Percentiles rank a stretch among this genome's conserved stretches.
Evolutionary conservation across 2,888 invertebrate species (phyloP).

Genomic region (Latheticus oryzae): DNA sequence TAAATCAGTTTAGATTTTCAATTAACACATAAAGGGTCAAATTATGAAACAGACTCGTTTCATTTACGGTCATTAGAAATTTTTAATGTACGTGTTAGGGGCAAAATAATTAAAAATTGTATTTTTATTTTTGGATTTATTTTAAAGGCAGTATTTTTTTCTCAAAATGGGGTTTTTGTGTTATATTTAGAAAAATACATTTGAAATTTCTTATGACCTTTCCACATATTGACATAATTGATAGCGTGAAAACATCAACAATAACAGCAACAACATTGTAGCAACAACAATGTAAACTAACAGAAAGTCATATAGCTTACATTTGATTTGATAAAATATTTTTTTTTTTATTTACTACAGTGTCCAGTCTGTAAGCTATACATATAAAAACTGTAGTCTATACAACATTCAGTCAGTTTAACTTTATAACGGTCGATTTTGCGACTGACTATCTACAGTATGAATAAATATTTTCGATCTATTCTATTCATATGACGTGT

Average conservation of each 20-base stretch:
- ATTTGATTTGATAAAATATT: conserved; percentile 23
- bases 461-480: conserved; percentile 39
- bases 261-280: conserved; percentile 65
- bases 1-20: too few species aligned
- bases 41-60: conserved; percentile 14
- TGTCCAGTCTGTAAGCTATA: conserved; percentile 6
- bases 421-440: conserved; percentile 41
- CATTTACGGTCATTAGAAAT: conserved; percentile 30
- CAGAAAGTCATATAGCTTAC: conserved; percentile 53
- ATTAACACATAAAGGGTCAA: conserved; percentile 3
- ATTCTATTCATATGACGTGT: conserved; percentile 29
- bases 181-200: conserved; percentile 5
- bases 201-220: conserved; percentile 32
- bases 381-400: conserved; percentile 24
- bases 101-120: conserved; percentile 6
- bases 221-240: conserved; percentile 38
- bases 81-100: conserved; percentile 14
- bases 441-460: conserved; percentile 41
- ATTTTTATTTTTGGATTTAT: background rate
- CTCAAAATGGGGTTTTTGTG: conserved; percentile 8
- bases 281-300: conserved; percentile 63
- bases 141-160: conserved; percentile 3
- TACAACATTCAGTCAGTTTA: conserved; percentile 36
- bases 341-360: conserved; percentile 16
- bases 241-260: conserved; percentile 61